These are phyloP conservation scores for Cantharis flavilabris DNA, from an alignment of 2,888 invertebrate genomes.

Conservation along the genomic window DNA sequence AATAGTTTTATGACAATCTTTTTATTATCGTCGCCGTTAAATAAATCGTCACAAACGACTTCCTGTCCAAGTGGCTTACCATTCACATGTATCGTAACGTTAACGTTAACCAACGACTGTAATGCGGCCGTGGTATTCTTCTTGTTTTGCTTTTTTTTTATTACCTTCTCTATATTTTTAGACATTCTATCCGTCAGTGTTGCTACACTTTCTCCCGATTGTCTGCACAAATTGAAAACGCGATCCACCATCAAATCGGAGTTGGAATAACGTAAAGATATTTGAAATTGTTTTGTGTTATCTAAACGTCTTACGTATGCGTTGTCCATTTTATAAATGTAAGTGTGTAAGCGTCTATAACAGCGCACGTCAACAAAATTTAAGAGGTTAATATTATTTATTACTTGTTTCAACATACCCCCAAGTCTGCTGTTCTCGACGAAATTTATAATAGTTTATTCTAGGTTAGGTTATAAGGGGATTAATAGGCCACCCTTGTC, in stretches of 20 bases:
- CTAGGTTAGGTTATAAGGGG: too few species aligned
- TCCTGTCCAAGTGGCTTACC: constrained; percentile 44
- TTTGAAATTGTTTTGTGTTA: constrained; percentile 59
- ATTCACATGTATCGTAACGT: constrained; percentile 40
- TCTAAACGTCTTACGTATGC: constrained; percentile 62
- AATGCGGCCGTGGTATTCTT: constrained; percentile 41
- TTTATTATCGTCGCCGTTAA: constrained; percentile 51
- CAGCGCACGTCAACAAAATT: background rate
- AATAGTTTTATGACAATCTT: constrained; percentile 48
- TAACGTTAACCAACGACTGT: constrained; percentile 23
- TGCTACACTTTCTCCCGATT: constrained; percentile 64
- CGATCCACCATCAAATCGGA: constrained; percentile 59
- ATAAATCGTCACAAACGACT: constrained; percentile 47
- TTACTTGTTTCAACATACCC: background rate
- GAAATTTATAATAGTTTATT: too few species aligned
- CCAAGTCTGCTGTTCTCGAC: too few species aligned
- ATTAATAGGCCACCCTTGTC: too few species aligned
- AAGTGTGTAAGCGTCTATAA: constrained; percentile 41
- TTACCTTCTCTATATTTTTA: constrained; percentile 67
- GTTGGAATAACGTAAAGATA: constrained; percentile 62
- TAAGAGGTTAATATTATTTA: background rate
- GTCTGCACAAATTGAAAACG: constrained; percentile 74
- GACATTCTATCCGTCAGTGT: constrained; percentile 65
- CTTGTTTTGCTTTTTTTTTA: constrained; percentile 50
- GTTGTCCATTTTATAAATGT: constrained; percentile 59